phyloP scores from a whole-genome alignment of 2,797 vertebrate species.

The Aplochiton taeniatus region DNA sequence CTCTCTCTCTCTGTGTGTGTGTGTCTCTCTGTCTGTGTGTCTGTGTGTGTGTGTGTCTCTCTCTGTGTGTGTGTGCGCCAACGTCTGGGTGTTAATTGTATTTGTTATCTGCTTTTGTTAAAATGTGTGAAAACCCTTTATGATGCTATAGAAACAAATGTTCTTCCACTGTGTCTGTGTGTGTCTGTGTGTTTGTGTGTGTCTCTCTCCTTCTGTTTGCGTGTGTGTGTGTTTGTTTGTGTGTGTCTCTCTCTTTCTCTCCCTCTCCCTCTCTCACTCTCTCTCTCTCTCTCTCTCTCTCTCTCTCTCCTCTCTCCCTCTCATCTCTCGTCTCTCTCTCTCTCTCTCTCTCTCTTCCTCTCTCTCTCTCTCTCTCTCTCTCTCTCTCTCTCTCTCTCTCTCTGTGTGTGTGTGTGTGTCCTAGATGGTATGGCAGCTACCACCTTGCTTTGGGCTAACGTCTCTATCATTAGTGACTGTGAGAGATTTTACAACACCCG shows the following conservation, averaged over 20 bases:
- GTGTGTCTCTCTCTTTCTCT: too few relatives aligned
- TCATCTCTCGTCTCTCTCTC: background rate
- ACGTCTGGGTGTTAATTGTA: too few relatives aligned
- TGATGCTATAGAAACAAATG: too few relatives aligned
- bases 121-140: too few relatives aligned
- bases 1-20: background rate
- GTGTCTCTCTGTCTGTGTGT: background rate
- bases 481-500: constrained; percentile 71
- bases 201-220: background rate
- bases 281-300: too few relatives aligned
- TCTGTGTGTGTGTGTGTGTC: background rate
- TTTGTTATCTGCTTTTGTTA: too few relatives aligned
- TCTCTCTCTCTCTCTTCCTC: too few relatives aligned
- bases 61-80: too few relatives aligned
- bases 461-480: constrained; percentile 83
- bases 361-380: too few relatives aligned
- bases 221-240: too few relatives aligned
- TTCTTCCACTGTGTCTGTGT: background rate
- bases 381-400: background rate
- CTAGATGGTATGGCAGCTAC: constrained; percentile 67
- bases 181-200: constrained; percentile 8
- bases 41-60: background rate
- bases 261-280: too few relatives aligned
- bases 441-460: constrained; percentile 82
- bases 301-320: too few relatives aligned